phyloP scores from a whole-genome alignment of 1,140 invertebrate species.

The Danaus plexippus region DNA sequence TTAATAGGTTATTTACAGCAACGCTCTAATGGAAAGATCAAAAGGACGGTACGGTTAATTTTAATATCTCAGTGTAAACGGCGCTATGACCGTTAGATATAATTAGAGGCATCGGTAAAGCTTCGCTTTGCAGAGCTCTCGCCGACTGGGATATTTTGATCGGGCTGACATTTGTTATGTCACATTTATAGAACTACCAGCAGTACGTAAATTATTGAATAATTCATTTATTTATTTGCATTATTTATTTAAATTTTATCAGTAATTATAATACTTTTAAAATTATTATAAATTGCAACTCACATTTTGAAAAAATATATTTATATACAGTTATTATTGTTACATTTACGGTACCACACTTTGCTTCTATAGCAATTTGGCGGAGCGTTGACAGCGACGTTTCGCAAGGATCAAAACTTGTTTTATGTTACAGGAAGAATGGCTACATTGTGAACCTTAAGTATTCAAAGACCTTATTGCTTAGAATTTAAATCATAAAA shows the following conservation, averaged over 20 bases:
- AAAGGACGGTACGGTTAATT: conserved; percentile 63
- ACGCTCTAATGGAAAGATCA: conserved; percentile 68
- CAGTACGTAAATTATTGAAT: no score
- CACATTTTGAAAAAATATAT: no score
- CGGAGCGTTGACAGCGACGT: conserved; percentile 17
- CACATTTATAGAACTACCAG: conserved; percentile 16
- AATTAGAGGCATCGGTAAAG: conserved; percentile 59
- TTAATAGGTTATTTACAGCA: conserved; percentile 63
- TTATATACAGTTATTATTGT: no score
- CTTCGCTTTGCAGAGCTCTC: conserved; percentile 35
- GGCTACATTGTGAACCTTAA: conserved; percentile 8
- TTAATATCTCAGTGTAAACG: conserved; percentile 67
- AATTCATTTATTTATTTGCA: no score
- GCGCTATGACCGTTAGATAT: conserved; percentile 57
- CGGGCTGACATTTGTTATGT: conserved; percentile 58
- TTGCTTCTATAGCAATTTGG: conserved; percentile 19
- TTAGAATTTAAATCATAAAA: conserved; percentile 10
- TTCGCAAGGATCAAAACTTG: conserved; percentile 28
- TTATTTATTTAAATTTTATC: no score
- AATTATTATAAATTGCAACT: no score
- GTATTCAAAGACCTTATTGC: conserved; percentile 11
- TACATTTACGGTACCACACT: conserved; percentile 9
- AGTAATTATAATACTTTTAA: no score
- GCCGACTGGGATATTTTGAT: conserved; percentile 52
- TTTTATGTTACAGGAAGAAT: conserved; percentile 34